Base-by-base conservation (phyloP, 1,140 invertebrate species). In the Drosophila cardini region DNA sequence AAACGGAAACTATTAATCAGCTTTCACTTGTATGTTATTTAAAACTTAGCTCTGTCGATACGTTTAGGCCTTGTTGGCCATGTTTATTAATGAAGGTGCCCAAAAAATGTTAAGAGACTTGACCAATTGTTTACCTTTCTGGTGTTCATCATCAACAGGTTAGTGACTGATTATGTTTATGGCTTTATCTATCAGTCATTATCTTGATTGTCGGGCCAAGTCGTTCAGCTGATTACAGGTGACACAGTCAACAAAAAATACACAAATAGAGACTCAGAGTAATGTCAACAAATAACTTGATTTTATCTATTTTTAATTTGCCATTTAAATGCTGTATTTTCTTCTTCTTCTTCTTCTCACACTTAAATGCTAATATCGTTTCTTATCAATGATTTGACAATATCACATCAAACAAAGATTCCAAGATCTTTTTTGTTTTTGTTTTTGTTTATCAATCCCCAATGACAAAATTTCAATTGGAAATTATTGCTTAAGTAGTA, bases 1-100 rank as follows among this genome's bases (percentile, higher is more conserved):
- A 89, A 86, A 83, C 82, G 82, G 82, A 86, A 86, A 83, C 79
- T 72, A 86, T 86, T 83, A 83, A 89, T 89, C 61, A 86, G 89
- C 82, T 86, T 86, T 86, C 82, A 86, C 82, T 89, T 83, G 76
- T 72, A 68, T 38, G 32, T 30, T 10, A 50, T 18, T 45, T 42
- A 18, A 56, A 71, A 57, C 55, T 16, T 15, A 56, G 26, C 48
- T 60, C 13, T 45, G 42, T 63, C 16, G 42, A 43, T 79, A 56
- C 62, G 30, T 53, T 32, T 32, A 38, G 43, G 46, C 11, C 50
- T 55, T 48, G 38, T 30, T 72, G 57, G 42, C 6, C 46, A 18
- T 60, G 48, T 67, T 87, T 69, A 72, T 82, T 82, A 82, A 82
- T 76, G 68, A 62, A 65, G 67, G 68, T 53, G 50, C 55, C 69